These are phyloP conservation scores for Prionailurus viverrinus DNA, from an alignment of 2,113 vertebrate species.

Conservation along the genomic window DNA sequence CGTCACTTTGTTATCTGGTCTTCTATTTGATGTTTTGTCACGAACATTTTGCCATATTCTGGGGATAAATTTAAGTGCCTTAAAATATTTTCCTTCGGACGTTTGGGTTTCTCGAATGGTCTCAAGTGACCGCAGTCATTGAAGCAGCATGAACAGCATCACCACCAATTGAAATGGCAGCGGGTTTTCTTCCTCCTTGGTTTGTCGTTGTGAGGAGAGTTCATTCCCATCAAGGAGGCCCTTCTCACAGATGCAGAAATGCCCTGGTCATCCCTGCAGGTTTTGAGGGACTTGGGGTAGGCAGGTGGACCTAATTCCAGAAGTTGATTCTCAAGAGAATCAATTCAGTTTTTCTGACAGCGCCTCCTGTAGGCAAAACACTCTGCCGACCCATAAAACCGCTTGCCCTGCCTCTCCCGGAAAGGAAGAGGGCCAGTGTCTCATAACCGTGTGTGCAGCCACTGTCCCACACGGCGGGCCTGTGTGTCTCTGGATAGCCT, in stretches of 20 bases:
- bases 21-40: neutral
- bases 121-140: neutral
- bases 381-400: rapidly evolving
- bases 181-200: no score
- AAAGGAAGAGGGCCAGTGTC: neutral
- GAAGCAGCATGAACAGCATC: neutral
- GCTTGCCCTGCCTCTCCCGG: neutral
- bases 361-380: neutral
- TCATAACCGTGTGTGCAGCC: rapidly evolving
- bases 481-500: neutral
- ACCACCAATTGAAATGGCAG: neutral
- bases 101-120: neutral
- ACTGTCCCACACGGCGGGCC: rapidly evolving
- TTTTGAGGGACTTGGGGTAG: neutral
- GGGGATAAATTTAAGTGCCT: conserved; percentile 85
- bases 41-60: conserved; percentile 80
- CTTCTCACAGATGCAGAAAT: neutral
- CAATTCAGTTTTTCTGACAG: neutral
- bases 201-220: neutral
- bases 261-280: rapidly evolving
- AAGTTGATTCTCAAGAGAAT: neutral
- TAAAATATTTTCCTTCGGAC: neutral
- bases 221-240: neutral
- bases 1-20: neutral
- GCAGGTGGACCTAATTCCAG: rapidly evolving